These are phyloP conservation scores for Nebria brevicollis DNA, from an alignment of 2,888 invertebrate species.

Conservation along the genomic window DNA sequence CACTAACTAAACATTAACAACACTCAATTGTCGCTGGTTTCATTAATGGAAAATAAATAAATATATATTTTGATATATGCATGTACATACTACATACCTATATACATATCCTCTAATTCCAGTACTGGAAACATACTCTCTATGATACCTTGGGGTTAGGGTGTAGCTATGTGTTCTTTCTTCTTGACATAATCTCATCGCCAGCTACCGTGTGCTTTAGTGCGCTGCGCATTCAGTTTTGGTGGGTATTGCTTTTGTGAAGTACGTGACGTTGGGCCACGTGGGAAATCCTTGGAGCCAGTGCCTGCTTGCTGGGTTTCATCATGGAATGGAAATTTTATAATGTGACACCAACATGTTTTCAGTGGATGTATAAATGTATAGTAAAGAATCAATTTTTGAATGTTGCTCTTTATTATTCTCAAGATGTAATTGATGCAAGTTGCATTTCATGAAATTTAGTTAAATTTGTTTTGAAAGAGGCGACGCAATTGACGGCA, in stretches of 20 bases:
- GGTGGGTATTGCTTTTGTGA: neutral
- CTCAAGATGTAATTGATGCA: too few relatives aligned
- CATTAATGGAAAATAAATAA: too few relatives aligned
- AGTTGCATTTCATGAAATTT: too few relatives aligned
- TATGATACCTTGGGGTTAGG: too few relatives aligned
- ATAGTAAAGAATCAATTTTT: too few relatives aligned
- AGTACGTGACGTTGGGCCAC: conserved; percentile 7
- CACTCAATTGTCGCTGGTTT: too few relatives aligned
- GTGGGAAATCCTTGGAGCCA: conserved; percentile 10
- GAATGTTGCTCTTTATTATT: too few relatives aligned
- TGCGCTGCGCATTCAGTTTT: neutral
- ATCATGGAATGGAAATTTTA: conserved; percentile 1
- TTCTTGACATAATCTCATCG: conserved; percentile 18
- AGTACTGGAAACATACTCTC: neutral
- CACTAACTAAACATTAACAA: too few relatives aligned
- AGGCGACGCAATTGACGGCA: neutral
- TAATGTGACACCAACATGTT: neutral
- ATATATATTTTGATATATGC: too few relatives aligned
- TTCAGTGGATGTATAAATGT: neutral
- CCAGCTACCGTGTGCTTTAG: neutral
- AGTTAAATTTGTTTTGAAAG: neutral
- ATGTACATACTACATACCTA: too few relatives aligned
- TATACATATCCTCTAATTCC: neutral
- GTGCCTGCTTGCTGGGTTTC: neutral
- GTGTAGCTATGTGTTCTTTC: neutral